A percentile compares a stretch with the other conserved stretches of the same genome.
Evolutionary conservation across 2,797 vertebrate genomes (phyloP).

Genomic region (Centroberyx gerrardi): DNA sequence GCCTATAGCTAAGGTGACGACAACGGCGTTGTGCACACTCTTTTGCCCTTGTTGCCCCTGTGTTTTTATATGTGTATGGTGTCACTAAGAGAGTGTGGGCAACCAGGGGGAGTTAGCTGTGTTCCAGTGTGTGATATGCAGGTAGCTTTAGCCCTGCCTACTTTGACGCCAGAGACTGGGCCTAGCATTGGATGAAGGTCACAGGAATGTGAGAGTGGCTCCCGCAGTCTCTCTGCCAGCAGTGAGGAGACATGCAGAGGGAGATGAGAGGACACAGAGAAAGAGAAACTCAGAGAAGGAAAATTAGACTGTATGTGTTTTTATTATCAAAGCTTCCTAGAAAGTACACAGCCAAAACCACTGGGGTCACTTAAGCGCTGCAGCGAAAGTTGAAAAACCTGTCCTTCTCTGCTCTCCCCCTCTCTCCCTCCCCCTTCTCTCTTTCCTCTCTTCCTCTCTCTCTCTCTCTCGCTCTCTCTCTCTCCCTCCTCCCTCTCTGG

Average conservation of each 20-base stretch:
- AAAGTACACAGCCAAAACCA: constrained; percentile 62
- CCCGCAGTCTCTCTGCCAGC: constrained; percentile 83
- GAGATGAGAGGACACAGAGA: constrained; percentile 58
- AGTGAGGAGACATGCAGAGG: constrained; percentile 62
- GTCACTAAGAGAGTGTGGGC: constrained; percentile 60
- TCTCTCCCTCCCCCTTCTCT: constrained; percentile 41
- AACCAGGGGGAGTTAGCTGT: constrained; percentile 62
- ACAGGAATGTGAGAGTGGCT: constrained; percentile 88
- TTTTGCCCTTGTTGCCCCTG: constrained; percentile 61
- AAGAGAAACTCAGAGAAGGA: constrained; percentile 60
- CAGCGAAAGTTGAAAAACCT: constrained; percentile 87
- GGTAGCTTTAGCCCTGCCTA: constrained; percentile 78
- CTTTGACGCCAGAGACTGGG: constrained; percentile 77
- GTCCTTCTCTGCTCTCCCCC: constrained; percentile 64
- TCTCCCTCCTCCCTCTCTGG: constrained; percentile 73
- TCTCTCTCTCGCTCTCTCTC: constrained; percentile 28
- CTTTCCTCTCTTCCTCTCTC: constrained; percentile 3
- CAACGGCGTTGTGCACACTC: constrained; percentile 32
- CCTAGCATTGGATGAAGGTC: constrained; percentile 92
- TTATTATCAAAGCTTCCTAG: constrained; percentile 48
- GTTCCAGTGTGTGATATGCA: constrained; percentile 70
- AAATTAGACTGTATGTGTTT: constrained; percentile 47
- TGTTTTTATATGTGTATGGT: constrained; percentile 68
- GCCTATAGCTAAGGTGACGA: constrained; percentile 72
- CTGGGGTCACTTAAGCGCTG: constrained; percentile 79